These are phyloP conservation scores for Hestina assimilis DNA, from an alignment of 1,140 invertebrate species.

Conservation along the genomic window DNA sequence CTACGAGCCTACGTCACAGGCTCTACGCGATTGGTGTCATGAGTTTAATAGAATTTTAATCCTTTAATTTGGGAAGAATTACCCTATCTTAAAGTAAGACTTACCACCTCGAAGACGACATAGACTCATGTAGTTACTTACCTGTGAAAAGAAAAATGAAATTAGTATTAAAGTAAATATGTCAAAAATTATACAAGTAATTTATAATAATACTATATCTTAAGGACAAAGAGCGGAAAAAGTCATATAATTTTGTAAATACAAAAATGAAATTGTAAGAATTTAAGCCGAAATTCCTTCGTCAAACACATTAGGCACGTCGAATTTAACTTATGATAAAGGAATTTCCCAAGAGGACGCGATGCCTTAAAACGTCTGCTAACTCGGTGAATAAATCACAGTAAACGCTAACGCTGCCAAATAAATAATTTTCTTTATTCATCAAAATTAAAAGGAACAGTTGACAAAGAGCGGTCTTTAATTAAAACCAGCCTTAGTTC, in stretches of 20 bases:
- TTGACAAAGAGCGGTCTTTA: slow-evolving; percentile 69
- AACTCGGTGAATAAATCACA: slow-evolving; percentile 68
- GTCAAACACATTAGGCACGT: slow-evolving; percentile 2
- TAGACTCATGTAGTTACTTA: slow-evolving; percentile 15
- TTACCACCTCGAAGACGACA: not conserved
- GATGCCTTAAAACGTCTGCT: slow-evolving; percentile 58
- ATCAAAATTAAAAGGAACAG: slow-evolving; percentile 75
- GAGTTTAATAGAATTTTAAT: slow-evolving; percentile 19
- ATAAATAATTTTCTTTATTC: slow-evolving; percentile 78
- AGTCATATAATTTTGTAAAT: not conserved
- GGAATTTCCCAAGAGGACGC: slow-evolving; percentile 45
- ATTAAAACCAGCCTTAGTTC: slow-evolving; percentile 65
- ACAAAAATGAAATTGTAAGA: not conserved
- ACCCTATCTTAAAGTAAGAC: not conserved
- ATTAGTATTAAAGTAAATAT: no score
- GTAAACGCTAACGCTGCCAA: slow-evolving; percentile 60
- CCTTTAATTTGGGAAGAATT: not conserved
- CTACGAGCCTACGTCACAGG: slow-evolving; percentile 37
- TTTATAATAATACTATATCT: not conserved
- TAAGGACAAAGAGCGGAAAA: not conserved
- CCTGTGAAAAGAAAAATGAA: slow-evolving; percentile 16
- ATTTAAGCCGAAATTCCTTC: not conserved
- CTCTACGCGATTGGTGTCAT: slow-evolving; percentile 45
- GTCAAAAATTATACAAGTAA: not conserved
- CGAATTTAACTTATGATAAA: slow-evolving; percentile 43